Base-by-base conservation (phyloP, 2,888 invertebrate genomes). In the Mamestra brassicae region DNA sequence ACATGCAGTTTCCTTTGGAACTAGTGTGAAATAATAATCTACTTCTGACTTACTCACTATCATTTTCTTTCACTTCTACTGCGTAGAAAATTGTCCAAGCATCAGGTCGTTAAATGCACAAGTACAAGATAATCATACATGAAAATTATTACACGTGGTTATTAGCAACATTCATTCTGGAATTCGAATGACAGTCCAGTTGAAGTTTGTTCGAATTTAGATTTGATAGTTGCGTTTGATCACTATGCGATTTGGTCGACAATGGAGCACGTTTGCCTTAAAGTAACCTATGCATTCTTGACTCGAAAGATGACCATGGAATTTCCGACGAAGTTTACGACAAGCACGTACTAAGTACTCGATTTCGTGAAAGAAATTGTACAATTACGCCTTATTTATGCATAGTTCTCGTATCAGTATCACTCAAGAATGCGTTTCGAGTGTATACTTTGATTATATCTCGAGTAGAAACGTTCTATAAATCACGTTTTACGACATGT, bases 21-120 rank as follows among this genome's bases (percentile, higher is more conserved):
- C 71, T 65, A 58, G 58, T 78, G 83, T 82, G 36, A 68, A 80
- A 82, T 80, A 64, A 82, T 82, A 50, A 65, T 79, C 8, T 79
- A 72, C 50, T 62, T 57, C 45, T 52, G 45, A 55, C 50, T 63
- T 11, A 34, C 36, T 36, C 10, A 50, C 54, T 69, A 66, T 77
- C 45, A 47, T 71, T 80, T 80, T 82, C 71, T 80, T 78, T 67
- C 58, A 79, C 71, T 76, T 77, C 55, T 50, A 36, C 45, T 60
- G 45, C 7, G 7, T 45, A 34, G 42, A 17, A 76, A 81, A 58
- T 63, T 47, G 13, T 45, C 10, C 6, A 50, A 34, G 3, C 36
- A 26, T 54, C 3, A 38, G 0, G 7, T 34, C 5, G 34, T 36
- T 62, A 45, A 13, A 70, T 50, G 42, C 13, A 13, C 1, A 26